A percentile compares a stretch with the other conserved stretches of the same genome.
Conservation (phyloP, 2,888 invertebrate genomes). For the Notodonta dromedarius region DNA sequence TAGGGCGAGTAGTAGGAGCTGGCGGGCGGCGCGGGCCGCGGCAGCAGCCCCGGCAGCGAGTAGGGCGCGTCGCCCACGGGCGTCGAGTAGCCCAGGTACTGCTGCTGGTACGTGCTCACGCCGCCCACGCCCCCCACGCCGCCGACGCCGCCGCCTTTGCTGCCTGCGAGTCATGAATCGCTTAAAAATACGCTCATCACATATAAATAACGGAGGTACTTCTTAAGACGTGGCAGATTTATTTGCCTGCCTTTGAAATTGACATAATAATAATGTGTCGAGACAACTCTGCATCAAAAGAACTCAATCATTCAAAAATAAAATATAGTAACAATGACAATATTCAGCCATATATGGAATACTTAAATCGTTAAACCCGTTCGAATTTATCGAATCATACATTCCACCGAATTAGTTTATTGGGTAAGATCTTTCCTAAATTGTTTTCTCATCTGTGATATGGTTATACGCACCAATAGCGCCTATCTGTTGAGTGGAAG, state of each 20-base stretch:
- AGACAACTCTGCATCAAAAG: not conserved
- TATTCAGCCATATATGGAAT: not conserved
- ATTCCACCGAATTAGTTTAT: not conserved
- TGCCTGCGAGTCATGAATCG: conserved; percentile 45
- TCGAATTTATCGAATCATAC: not conserved
- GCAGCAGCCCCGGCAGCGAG: conserved; percentile 75
- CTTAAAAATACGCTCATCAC: not conserved
- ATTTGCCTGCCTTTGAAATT: not conserved
- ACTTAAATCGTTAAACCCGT: not conserved
- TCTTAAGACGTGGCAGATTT: not conserved
- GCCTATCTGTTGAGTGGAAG: conserved; percentile 91
- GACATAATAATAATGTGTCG: not conserved
- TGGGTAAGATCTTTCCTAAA: conserved; percentile 1
- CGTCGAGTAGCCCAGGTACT: conserved; percentile 77
- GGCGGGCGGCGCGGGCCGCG: conserved; percentile 76
- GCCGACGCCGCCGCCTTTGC: conserved; percentile 67
- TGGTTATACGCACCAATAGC: conserved; percentile 87
- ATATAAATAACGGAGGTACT: not conserved
- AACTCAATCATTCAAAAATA: no score
- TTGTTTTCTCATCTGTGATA: conserved; percentile 34
- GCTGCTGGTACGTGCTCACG: conserved; percentile 79
- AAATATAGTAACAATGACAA: not conserved
- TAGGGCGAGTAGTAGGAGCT: conserved; percentile 79
- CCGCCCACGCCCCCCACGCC: conserved; percentile 74
- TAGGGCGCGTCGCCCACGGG: conserved; percentile 76